These are phyloP conservation scores for Emmelina monodactyla DNA, from an alignment of 2,888 invertebrate genomes.

Conservation along the genomic window DNA sequence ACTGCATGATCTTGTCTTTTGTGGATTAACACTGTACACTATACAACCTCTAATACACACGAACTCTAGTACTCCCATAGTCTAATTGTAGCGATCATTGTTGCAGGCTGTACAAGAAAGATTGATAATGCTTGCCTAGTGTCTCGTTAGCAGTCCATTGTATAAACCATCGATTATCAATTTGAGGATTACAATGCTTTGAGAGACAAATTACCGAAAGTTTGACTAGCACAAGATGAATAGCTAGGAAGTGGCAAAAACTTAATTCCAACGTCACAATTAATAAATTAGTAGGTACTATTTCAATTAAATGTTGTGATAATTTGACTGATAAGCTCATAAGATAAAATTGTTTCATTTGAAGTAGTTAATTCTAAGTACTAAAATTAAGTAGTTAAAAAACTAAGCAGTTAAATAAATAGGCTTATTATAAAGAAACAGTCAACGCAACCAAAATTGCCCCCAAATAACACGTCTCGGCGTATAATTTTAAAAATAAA, in stretches of 20 bases:
- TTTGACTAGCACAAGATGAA: no score
- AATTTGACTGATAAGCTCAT: no score
- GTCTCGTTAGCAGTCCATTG: conserved; percentile 37
- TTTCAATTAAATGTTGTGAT: no score
- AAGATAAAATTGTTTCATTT: no score
- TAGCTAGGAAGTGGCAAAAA: no score
- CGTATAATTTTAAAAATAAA: conserved; percentile 44
- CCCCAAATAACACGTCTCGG: conserved; percentile 45
- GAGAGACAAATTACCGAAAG: conserved; percentile 30
- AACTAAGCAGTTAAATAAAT: conserved; percentile 18
- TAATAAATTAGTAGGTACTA: no score
- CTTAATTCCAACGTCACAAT: no score
- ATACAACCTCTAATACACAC: no score
- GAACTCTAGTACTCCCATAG: not conserved
- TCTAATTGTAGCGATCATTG: not conserved
- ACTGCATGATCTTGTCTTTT: conserved; percentile 1
- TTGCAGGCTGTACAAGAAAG: conserved; percentile 20
- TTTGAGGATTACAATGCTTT: conserved; percentile 32
- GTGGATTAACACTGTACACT: not conserved
- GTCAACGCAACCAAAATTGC: conserved; percentile 40
- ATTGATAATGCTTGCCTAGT: conserved; percentile 29
- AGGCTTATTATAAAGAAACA: conserved; percentile 18
- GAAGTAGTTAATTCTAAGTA: no score
- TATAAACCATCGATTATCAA: conserved; percentile 42
- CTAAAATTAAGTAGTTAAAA: conserved; percentile 2